A percentile compares a stretch with the other conserved stretches of the same genome.
Evolutionary conservation across 2,888 invertebrate species (phyloP).

Genomic region (Tupiocoris notatus): DNA sequence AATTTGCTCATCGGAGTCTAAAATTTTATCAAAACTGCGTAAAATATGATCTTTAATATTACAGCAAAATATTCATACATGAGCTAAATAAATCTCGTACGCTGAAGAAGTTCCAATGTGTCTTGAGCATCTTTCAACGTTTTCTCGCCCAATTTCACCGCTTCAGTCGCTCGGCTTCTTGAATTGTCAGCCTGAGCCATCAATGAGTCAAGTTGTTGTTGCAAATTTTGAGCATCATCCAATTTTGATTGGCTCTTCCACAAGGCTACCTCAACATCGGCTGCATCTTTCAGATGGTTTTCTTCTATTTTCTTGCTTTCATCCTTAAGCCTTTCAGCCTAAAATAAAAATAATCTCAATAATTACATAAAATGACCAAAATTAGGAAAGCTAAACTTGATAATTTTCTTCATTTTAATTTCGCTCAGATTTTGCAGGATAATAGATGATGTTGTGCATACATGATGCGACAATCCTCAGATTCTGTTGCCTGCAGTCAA

Average conservation of each 20-base stretch:
- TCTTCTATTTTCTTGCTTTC: constrained; percentile 69
- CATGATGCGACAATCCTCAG: too few relatives aligned
- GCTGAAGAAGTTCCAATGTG: constrained; percentile 68
- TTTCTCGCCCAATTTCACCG: constrained; percentile 79
- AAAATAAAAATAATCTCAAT: constrained; percentile 5
- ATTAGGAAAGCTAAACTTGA: too few relatives aligned
- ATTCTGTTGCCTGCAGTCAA: too few relatives aligned
- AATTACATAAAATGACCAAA: too few relatives aligned
- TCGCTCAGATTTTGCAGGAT: too few relatives aligned
- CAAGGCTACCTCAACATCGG: constrained; percentile 55
- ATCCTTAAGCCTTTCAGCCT: constrained; percentile 57
- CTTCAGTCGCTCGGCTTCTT: constrained; percentile 73
- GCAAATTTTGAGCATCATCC: constrained; percentile 63
- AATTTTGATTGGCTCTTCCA: constrained; percentile 54
- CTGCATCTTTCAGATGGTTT: constrained; percentile 55
- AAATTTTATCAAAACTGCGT: constrained; percentile 29
- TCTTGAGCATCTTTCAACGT: constrained; percentile 76
- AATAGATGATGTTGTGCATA: too few relatives aligned
- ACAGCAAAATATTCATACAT: not conserved
- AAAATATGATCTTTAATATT: too few relatives aligned
- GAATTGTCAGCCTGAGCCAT: constrained; percentile 75
- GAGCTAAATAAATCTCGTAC: too few relatives aligned
- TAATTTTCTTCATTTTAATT: too few relatives aligned
- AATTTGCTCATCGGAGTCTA: constrained; percentile 87
- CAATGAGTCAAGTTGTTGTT: constrained; percentile 75